Evolutionary conservation across 2,113 vertebrate species (phyloP), one percentile per base, ranked within the genome.

Genomic region (Mustela lutreola): DNA sequence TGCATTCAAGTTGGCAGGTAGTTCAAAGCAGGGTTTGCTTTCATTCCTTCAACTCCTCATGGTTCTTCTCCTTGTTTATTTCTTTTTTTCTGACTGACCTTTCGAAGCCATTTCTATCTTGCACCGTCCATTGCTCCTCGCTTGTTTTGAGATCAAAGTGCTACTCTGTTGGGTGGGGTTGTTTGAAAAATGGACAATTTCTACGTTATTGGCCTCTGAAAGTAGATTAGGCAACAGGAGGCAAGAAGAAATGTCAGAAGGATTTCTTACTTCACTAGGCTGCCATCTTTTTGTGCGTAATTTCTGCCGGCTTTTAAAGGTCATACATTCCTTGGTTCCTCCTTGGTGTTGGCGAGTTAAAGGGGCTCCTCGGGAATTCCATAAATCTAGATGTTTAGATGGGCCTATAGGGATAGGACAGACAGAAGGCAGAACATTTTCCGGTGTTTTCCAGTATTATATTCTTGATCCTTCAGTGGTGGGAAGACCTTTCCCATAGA

Each of bases 71-170:
- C 85, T 92, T 63, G 18, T 89, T 89, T 67, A 53, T 50, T 91
- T 85, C 58, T 96, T 94, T 87, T 87, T 94, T 84, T 58, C 89
- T 71, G 50, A 85, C 60, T 97, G 96, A 97, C 80, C 84, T 97
- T 97, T 93, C 70, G 85, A 91, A 97, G 78, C 88, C 83, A 89
- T 91, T 96, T 33, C 26, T 92, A 89, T 85, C 56, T 65, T 87
- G 60, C 84, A 81, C 6, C 18, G 11, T 95, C 84, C 73, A 79
- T n/a, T 28, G 56, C 92, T 70, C 89, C 53, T 50, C 58, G 81
- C 50, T 97, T 90, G 42, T 75, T 86, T 50, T 22, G 22, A 94
- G 71, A 96, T 94, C 60, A 97, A 94, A 96, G 80, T 24, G 2
- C 79, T 93, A n/a, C 39, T 62, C 0, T 16, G n/a, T 70, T 60